A percentile compares a stretch with the other conserved stretches of the same genome.
Conservation (phyloP, 2,113 vertebrate genomes). For the Corvus cornix region DNA sequence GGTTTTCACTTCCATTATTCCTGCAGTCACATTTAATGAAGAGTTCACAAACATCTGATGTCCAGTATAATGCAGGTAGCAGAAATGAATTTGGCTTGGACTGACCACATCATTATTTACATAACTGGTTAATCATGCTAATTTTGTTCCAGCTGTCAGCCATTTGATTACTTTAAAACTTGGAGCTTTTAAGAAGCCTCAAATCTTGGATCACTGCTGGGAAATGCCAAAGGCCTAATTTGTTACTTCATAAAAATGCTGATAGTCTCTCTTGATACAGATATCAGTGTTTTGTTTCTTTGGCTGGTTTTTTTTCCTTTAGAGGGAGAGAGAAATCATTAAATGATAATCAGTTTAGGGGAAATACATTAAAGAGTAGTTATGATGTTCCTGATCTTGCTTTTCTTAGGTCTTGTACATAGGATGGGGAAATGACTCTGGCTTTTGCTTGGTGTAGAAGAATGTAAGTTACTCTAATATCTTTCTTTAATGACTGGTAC, state of each 20-base stretch:
- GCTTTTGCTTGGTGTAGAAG: not conserved
- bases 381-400: not conserved
- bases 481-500: constrained; percentile 1
- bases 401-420: not conserved
- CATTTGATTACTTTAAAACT: constrained; percentile 51
- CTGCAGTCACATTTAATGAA: not conserved
- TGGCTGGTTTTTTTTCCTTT: not conserved
- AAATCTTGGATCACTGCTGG: constrained; percentile 4
- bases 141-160: constrained; percentile 51
- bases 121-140: constrained; percentile 57
- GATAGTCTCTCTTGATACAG: not conserved
- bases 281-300: not conserved
- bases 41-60: not conserved
- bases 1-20: not conserved
- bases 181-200: constrained; percentile 22
- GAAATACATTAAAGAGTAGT: not conserved
- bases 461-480: not conserved
- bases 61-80: not conserved
- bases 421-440: not conserved
- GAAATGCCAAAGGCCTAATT: constrained; percentile 4
- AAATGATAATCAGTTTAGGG: not conserved
- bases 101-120: constrained; percentile 30
- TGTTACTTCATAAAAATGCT: constrained; percentile 7
- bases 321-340: not conserved
- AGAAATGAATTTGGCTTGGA: not conserved